Percentiles rank a stretch among this genome's conserved stretches.
Evolutionary conservation across 2,113 vertebrate genomes (phyloP).

Genomic region (Myotis davidii): DNA sequence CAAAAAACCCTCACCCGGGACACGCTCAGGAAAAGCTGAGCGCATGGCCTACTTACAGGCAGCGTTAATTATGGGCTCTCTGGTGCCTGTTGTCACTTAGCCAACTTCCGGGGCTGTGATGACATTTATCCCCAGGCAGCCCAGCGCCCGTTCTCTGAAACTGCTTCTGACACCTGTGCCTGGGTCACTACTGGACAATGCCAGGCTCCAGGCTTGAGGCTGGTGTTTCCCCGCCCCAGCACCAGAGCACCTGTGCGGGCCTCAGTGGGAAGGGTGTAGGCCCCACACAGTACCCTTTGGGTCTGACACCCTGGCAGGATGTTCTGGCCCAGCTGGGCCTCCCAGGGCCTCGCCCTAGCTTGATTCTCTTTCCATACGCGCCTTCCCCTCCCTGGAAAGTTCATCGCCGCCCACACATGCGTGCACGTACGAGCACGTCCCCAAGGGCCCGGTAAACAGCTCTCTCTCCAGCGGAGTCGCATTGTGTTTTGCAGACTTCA

Average conservation of each 20-base stretch:
- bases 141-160: neutral
- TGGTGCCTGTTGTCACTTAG: neutral
- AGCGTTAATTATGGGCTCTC: slow-evolving; percentile 36
- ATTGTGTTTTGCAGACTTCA: neutral
- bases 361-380: neutral
- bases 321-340: neutral
- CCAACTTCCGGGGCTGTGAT: neutral
- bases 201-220: neutral
- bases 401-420: neutral
- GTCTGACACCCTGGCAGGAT: neutral
- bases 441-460: neutral
- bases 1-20: slow-evolving; percentile 28
- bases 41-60: slow-evolving; percentile 38
- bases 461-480: neutral
- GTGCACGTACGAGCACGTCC: fast-evolving
- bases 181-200: fast-evolving
- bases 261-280: fast-evolving
- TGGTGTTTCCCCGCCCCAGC: neutral
- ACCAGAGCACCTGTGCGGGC: neutral
- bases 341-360: neutral
- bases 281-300: neutral
- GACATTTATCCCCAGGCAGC: neutral
- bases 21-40: slow-evolving; percentile 58
- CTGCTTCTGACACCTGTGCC: neutral
- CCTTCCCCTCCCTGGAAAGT: slow-evolving; percentile 4